Evolutionary conservation across 2,797 vertebrate species (phyloP), one percentile per base, ranked within the genome.

Genomic region (Neostethus bicornis): DNA sequence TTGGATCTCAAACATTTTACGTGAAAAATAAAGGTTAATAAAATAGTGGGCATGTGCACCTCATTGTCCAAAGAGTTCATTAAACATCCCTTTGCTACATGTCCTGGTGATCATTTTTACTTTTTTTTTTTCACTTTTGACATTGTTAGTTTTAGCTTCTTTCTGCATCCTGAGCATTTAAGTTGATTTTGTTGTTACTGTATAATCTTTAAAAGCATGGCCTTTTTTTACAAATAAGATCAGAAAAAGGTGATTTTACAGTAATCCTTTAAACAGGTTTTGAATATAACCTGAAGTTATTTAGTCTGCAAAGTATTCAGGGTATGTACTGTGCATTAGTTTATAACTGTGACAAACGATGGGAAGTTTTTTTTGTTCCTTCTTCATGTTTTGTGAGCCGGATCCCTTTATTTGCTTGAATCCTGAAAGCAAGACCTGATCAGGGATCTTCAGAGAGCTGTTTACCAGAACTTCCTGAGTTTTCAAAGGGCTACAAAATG

Each of bases 1-100:
- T n/a, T n/a, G n/a, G n/a, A n/a, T n/a, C n/a, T n/a, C n/a, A n/a
- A n/a, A n/a, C n/a, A n/a, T n/a, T n/a, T n/a, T n/a, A n/a, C n/a
- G n/a, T n/a, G n/a, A n/a, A n/a, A n/a, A n/a, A n/a, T n/a, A n/a
- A n/a, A n/a, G n/a, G n/a, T n/a, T n/a, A n/a, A n/a, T n/a, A n/a
- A n/a, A n/a, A n/a, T n/a, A n/a, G n/a, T 79, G 85, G 84, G 89
- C 85, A 86, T 89, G 80, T 88, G 83, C 86, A 84, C 88, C 86
- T 89, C 89, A 90, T 89, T 90, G 86, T 89, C 86, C 85, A 85
- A 86, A 89, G 75, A 89, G 86, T 81, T 83, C 89, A 91, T 91
- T 91, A 91, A 91, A 91, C 85, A 89, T 89, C 87, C 85, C 83
- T 89, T 89, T 91, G 85, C 78, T 90, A 89, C 89, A 89, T 90